These are phyloP conservation scores for Mesopsocus fuscifrons DNA, from an alignment of 2,888 invertebrate species.

Conservation along the genomic window DNA sequence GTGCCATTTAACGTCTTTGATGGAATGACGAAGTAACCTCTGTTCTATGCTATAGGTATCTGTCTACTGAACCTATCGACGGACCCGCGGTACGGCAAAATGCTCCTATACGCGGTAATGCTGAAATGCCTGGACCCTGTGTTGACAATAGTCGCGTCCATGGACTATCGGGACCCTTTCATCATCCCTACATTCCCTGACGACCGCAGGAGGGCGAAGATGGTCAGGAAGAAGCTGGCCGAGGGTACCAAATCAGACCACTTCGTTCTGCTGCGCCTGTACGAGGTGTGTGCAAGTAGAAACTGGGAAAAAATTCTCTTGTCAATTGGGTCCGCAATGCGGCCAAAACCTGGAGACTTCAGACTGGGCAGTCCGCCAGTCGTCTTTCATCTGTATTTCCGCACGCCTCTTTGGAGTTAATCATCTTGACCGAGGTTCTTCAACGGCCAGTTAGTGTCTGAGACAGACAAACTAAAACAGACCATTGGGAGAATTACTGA, in stretches of 20 bases:
- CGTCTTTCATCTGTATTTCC: too few relatives aligned
- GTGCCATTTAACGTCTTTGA: too few relatives aligned
- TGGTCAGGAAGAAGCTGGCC: conserved; percentile 46
- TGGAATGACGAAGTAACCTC: too few relatives aligned
- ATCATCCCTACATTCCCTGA: neutral
- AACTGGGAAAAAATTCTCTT: too few relatives aligned
- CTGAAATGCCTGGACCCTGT: conserved; percentile 87
- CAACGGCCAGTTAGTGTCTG: too few relatives aligned
- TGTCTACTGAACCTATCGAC: conserved; percentile 82
- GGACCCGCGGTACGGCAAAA: conserved; percentile 81
- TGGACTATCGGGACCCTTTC: conserved; percentile 35
- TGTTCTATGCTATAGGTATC: conserved; percentile 10
- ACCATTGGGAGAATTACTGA: too few relatives aligned
- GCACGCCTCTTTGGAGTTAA: too few relatives aligned
- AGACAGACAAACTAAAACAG: too few relatives aligned
- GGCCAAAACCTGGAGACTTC: too few relatives aligned
- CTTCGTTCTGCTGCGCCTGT: conserved; percentile 62
- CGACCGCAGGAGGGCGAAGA: neutral
- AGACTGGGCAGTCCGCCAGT: too few relatives aligned
- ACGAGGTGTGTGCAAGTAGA: conserved; percentile 34
- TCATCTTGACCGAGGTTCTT: too few relatives aligned
- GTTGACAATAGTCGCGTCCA: conserved; percentile 70
- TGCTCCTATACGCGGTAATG: conserved; percentile 73
- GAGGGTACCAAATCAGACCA: conserved; percentile 75
- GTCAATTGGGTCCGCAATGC: too few relatives aligned